Conservation (phyloP, 2,888 invertebrate species). For the Leucoptera coffeella region DNA sequence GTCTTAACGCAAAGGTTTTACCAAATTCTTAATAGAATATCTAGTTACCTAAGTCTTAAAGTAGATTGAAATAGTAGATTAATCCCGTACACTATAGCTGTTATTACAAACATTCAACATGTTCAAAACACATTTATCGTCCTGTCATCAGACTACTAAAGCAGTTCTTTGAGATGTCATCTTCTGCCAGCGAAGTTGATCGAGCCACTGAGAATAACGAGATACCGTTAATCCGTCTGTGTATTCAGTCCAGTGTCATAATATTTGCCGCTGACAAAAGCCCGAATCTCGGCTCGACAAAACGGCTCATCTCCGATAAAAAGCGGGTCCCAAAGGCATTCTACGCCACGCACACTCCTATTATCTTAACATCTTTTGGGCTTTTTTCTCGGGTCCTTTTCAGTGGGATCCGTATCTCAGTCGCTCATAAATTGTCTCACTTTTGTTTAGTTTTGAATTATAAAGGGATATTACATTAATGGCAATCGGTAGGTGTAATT, state of each 20-base stretch:
- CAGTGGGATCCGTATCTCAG: constrained; percentile 43
- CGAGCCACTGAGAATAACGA: constrained; percentile 15
- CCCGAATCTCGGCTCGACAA: constrained; percentile 46
- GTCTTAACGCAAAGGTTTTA: too few relatives aligned
- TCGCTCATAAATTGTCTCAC: constrained; percentile 39
- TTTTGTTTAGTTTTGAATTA: constrained; percentile 48
- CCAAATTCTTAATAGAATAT: too few relatives aligned
- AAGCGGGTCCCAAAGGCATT: too few relatives aligned
- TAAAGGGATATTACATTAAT: constrained; percentile 46
- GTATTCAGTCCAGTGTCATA: constrained; percentile 34
- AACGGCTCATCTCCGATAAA: constrained; percentile 28
- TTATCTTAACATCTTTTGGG: constrained; percentile 35
- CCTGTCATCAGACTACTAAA: too few relatives aligned
- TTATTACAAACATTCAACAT: too few relatives aligned
- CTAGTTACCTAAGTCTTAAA: too few relatives aligned
- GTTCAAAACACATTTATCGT: too few relatives aligned
- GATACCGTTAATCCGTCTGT: constrained; percentile 27
- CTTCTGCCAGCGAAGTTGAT: too few relatives aligned
- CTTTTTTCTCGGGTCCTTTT: constrained; percentile 27
- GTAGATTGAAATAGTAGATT: too few relatives aligned
- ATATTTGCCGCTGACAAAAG: constrained; percentile 34
- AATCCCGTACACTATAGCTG: too few relatives aligned
- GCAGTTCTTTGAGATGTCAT: too few relatives aligned
- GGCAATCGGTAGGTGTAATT: constrained; percentile 48
- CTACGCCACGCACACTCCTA: constrained; percentile 34